Base-by-base conservation (phyloP, 2,113 vertebrate genomes). In the Scomber scombrus region DNA sequence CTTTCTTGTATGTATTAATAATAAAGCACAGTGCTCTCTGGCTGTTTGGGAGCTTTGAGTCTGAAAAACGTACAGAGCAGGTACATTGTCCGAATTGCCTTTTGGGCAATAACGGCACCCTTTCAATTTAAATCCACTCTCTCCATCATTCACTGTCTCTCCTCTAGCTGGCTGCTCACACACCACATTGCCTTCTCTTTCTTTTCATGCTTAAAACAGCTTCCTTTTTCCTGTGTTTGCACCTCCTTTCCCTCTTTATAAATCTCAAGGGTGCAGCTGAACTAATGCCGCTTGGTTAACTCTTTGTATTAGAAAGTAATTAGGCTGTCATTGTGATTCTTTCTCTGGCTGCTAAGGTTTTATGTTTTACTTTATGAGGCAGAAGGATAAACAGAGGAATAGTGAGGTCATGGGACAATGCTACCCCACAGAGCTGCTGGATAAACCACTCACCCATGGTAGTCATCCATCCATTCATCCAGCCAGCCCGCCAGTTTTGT, bases 291-390 rank as follows among this genome's bases (percentile, higher is more conserved):
- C 88, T 85, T 87, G 83, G 82, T 89, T 90, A 84, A 70, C 58
- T 85, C 85, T 81, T 82, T 63, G 78, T 80, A 75, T 89, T 85
- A 84, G 81, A 82, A 82, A 75, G 73, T 85, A 87, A 91, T 89
- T 88, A 81, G 85, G 54, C 78, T 63, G 66, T 87, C 79, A 62
- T 71, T 21, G 43, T 77, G 78, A 86, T 83, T 93, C 40, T 75
- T 52, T 84, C 70, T 31, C 65, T 31, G 47, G 83, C 68, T 69
- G 62, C 60, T 61, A 80, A 63, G 66, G 47, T 83, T 88, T 92
- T 79, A 84, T 82, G 76, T 83, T 68, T 50, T 55, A 70, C 82
- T 89, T 89, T 85, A 90, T 81, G 83, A 90, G 85, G 77, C 80
- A 68, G 68, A 84, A 45, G 71, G 73, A 86, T 82, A 92, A 90